phyloP scores from a whole-genome alignment of 2,113 vertebrate species.

The Hydrochoerus hydrochaeris region DNA sequence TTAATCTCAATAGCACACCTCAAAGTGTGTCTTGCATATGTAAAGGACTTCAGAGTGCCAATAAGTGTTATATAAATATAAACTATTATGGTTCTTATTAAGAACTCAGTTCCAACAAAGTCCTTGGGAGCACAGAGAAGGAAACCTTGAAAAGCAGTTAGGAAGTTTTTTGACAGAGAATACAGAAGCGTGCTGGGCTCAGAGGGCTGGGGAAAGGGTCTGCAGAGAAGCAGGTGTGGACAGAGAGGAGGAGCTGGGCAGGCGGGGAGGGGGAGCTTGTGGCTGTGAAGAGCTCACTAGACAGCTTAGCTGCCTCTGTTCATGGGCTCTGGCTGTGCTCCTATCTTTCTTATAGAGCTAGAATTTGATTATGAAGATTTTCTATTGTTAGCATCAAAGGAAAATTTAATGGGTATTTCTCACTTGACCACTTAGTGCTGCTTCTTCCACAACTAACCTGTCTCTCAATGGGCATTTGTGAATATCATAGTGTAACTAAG shows the following conservation, averaged over 20 bases:
- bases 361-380: slow-evolving; percentile 13
- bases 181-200: not conserved
- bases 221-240: not conserved
- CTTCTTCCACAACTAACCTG: not conserved
- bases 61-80: not conserved
- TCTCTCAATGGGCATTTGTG: too few species aligned
- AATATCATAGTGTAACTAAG: not conserved
- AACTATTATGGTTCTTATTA: not conserved
- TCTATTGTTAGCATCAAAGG: slow-evolving; percentile 3
- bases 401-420: not conserved
- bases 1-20: not conserved
- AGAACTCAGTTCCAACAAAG: not conserved
- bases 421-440: not conserved
- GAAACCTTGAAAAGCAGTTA: not conserved
- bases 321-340: not conserved
- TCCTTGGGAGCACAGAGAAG: not conserved
- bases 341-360: not conserved
- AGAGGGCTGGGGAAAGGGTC: not conserved
- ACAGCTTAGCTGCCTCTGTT: not conserved
- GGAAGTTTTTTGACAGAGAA: not conserved
- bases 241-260: not conserved
- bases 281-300: not conserved
- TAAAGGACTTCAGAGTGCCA: not conserved
- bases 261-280: too few species aligned
- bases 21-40: not conserved